A percentile compares a stretch with the other conserved stretches of the same genome.
Conservation (phyloP, 2,113 vertebrate genomes). For the Pelvicachromis taeniatus region DNA sequence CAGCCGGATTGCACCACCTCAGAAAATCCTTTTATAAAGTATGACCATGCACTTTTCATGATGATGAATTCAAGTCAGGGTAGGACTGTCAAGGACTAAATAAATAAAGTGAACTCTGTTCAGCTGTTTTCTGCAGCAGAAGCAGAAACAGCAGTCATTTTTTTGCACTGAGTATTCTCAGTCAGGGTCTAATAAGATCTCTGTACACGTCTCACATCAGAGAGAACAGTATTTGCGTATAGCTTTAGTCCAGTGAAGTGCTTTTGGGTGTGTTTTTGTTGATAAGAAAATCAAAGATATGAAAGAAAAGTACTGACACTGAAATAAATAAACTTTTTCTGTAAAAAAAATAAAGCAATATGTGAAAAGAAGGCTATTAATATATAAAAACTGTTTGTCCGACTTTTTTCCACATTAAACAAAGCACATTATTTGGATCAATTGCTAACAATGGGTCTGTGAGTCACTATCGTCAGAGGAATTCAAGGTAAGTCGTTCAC, state of each 20-base stretch:
- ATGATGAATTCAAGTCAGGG: not conserved
- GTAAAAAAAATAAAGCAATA: not conserved
- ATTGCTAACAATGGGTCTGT: not conserved
- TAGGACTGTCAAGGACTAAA: not conserved
- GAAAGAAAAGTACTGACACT: not conserved
- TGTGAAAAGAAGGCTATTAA: not conserved
- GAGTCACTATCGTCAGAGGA: not conserved
- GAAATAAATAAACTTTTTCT: not conserved
- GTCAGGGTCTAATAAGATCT: not conserved
- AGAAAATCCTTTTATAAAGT: not conserved
- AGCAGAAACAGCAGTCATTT: not conserved
- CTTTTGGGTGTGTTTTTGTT: not conserved
- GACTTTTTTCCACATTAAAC: not conserved
- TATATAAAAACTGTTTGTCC: not conserved
- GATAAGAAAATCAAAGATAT: not conserved
- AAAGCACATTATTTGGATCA: not conserved
- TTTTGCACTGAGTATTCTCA: not conserved
- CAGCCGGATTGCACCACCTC: no score
- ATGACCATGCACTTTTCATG: not conserved
- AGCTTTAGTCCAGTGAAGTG: not conserved
- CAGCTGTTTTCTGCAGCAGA: not conserved
- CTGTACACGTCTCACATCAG: not conserved
- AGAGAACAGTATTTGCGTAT: not conserved
- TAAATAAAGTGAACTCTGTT: not conserved
- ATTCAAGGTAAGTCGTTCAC: constrained; percentile 34